Base-by-base conservation (phyloP, 2,888 invertebrate species). In the Rhingia campestris region DNA sequence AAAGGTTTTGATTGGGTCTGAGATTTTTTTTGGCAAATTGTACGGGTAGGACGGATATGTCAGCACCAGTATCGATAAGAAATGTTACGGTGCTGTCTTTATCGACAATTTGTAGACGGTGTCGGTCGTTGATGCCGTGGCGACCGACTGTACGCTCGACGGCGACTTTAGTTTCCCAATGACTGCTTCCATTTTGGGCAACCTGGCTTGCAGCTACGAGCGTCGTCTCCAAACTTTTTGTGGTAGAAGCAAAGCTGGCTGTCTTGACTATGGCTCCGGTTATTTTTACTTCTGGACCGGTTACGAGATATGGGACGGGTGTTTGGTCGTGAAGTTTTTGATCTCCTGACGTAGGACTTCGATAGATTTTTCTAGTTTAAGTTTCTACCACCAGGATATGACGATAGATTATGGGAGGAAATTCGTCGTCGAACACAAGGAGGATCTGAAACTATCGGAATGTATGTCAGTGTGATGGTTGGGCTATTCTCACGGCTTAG, bases 351-450 rank as follows among this genome's bases (percentile, higher is more conserved):
- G n/a, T n/a, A n/a, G n/a, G n/a, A n/a, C n/a, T n/a, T n/a, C n/a
- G n/a, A n/a, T n/a, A n/a, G n/a, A n/a, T n/a, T n/a, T n/a, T n/a
- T n/a, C n/a, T n/a, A n/a, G n/a, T n/a, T n/a, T n/a, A n/a, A 69
- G 6, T 69, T 69, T 22, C 51, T 66, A 2, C 51, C 67, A 10
- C 35, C 30, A 4, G 67, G 49, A 6, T 66, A 66, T 32, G 54
- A 69, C 10, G 69, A 69, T 7, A 12, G 37, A 6, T 12, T 69
- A 4, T 12, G 51, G 22, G 39, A 53, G 3, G 53, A 69, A 6
- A 41, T 69, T 0, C 49, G 51, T 32, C 51, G 39, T 35, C n/a
- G 56, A 3, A 69, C 54, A 0, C 35, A 56, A 32, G 53, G 69
- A 14, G 54, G 39, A 4, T 12, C 33, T n/a, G 54, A 66, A 32